A percentile compares a stretch with the other conserved stretches of the same genome.
Conservation (phyloP, 2,888 invertebrate genomes). For the Mythimna ferrago region DNA sequence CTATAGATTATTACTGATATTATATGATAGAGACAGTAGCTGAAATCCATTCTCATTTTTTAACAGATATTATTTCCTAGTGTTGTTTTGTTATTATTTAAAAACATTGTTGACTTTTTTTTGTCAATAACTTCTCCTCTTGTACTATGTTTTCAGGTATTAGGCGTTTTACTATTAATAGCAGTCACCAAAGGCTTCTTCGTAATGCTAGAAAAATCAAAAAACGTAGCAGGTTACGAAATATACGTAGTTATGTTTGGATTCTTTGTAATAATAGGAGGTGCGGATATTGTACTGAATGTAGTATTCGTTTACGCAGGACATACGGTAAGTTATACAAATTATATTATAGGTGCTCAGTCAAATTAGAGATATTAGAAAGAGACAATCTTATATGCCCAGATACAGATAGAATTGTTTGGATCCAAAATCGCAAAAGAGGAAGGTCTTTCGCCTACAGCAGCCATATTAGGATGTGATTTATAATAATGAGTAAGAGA, state of each 20-base stretch:
- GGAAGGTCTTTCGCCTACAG: no score
- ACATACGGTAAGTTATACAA: constrained; percentile 27
- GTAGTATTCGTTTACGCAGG: constrained; percentile 34
- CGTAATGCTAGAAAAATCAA: not conserved
- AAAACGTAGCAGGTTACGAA: not conserved
- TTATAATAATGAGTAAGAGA: no score
- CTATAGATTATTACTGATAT: not conserved
- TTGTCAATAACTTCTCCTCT: not conserved
- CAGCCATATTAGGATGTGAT: no score
- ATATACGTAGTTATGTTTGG: constrained; percentile 2
- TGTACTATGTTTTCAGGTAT: constrained; percentile 14
- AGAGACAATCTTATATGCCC: no score
- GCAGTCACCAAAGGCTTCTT: not conserved
- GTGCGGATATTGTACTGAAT: constrained; percentile 31
- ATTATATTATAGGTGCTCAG: no score
- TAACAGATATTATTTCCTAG: no score
- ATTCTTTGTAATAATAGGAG: constrained; percentile 13
- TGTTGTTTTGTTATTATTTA: not conserved
- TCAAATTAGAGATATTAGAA: no score
- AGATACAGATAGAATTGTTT: no score
- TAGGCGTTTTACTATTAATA: constrained; percentile 14
- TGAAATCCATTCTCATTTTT: no score
- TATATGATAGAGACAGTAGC: no score
- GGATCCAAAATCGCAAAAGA: no score
- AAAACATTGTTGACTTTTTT: not conserved